Base-by-base conservation (phyloP, 2,113 vertebrate species). In the Hypomesus transpacificus region DNA sequence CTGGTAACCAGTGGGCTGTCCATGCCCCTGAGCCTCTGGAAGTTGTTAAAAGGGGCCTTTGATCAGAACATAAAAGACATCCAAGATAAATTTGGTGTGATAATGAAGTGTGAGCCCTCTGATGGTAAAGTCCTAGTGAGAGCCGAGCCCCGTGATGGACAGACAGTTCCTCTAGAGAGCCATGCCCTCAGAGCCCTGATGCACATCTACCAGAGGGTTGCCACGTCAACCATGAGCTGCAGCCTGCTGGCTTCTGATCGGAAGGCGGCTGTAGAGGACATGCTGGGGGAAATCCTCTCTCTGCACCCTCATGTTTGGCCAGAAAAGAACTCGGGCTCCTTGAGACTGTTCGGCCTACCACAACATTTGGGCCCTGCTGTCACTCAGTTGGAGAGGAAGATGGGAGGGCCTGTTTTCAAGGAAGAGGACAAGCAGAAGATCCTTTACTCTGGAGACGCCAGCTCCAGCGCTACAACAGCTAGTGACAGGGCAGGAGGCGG, bases 151-250 rank as follows among this genome's bases (percentile, higher is more conserved):
- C 39, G 7, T n/a, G 0, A 0, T 21, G 54, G 13, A n/a, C 34
- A 39, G 24, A 77, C 83, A 1, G 0, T 2, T 0, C 39, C 73
- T 0, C 82, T 90, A 72, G 84, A 88, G 80, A 75, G 64, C 54
- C 84, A 91, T 0, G 88, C 88, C 0, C 4, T 83, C 1, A 82
- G 67, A 80, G 86, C 87, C 52, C 82, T 91, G 18, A 71, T 83
- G 8, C 75, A 21, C 31, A 82, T 90, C 34, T 78, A 86, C 20
- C 90, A 90, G 79, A 90, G 28, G 57, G 11, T 28, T 4, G 51
- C 54, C 0, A 70, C 75, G 1, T 76, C 57, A 17, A 16, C 24
- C 0, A 0, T 22, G 14, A 46, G 0, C 6, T 39, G 68, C 26
- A 13, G 0, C 1, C 53, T 75, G 22, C 63, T 50, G 46, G 28